Base-by-base conservation (phyloP, 2,888 invertebrate species). In the Mythimna pallens region DNA sequence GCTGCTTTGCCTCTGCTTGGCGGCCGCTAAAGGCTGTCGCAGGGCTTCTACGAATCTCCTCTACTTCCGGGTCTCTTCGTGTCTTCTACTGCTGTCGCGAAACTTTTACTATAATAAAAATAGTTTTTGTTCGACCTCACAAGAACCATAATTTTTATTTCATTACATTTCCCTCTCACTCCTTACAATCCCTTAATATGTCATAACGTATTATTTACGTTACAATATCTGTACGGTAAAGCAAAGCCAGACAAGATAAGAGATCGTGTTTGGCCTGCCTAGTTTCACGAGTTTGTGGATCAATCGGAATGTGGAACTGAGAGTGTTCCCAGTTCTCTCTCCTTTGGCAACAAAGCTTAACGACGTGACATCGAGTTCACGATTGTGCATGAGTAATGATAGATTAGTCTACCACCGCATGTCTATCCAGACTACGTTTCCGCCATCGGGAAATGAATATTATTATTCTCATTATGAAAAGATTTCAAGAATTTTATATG, bases 331-430 rank as follows among this genome's bases (percentile, higher is more conserved):
- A 10, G 17, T 22, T 50, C 30, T 43, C 36, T 52, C 14, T 36
- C 43, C 30, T 25, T 10, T 20, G 22, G 30, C 6, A 57, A 30
- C 61, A 65, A 65, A 65, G 73, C 65, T 61, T 74, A 74, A 80
- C 57, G 52, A 62, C 74, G 22, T 52, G 61, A 52, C 61, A 36
- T 36, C 4, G 55, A 73, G 52, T 57, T 52, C 61, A 74, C 57
- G 62, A 62, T 74, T 62, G 65, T 75, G 75, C 76, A 65, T 62
- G 43, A 65, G 8, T 36, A 57, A 43, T 52, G 55, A 57, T 62
- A 54, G 65, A 80, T 77, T 74, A 61, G n/a, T 52, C 70, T 65
- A n/a, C 61, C 66, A 43, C 52, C 34, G 17, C 50, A 47, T 57
- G 34, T 30, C 43, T 61, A 57, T 40, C 54, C 6, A 54, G 20